phyloP scores from a whole-genome alignment of 2,888 invertebrate species.

The Spodoptera littoralis region DNA sequence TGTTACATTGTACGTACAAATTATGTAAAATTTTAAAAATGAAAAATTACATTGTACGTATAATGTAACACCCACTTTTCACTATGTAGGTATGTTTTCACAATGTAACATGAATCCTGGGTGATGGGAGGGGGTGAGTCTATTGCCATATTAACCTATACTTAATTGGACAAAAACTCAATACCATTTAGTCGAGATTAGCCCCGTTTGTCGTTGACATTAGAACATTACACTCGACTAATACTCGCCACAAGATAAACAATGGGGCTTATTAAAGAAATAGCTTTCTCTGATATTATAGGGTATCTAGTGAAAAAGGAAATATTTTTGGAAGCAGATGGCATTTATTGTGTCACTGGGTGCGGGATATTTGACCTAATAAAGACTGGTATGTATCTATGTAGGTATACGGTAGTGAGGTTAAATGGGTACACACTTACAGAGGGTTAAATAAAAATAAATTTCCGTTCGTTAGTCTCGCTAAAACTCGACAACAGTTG shows the following conservation, averaged over 20 bases:
- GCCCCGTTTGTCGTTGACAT: neutral
- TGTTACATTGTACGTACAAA: no score
- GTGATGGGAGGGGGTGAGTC: no score
- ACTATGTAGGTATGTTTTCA: no score
- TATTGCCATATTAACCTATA: no score
- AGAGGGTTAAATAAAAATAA: no score
- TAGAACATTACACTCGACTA: neutral
- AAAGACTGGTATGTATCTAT: conserved; percentile 12
- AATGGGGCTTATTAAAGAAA: conserved; percentile 28
- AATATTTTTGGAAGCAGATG: conserved; percentile 49
- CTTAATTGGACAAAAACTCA: neutral
- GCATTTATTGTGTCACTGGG: conserved; percentile 34
- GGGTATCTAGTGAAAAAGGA: conserved; percentile 28
- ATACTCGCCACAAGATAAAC: conserved; percentile 8
- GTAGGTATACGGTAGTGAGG: conserved; percentile 2
- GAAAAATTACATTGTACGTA: no score
- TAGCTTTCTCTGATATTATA: conserved; percentile 25
- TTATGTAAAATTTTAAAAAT: no score
- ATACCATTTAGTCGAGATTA: neutral
- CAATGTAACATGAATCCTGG: no score
- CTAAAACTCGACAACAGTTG: no score
- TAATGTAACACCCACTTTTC: no score
- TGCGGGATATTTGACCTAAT: conserved; percentile 53
- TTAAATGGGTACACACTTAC: no score
- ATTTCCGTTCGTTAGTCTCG: no score